Percentiles rank a stretch among this genome's conserved stretches.
Evolutionary conservation across 2,888 invertebrate species (phyloP).

Genomic region (Macrophya alboannulata): DNA sequence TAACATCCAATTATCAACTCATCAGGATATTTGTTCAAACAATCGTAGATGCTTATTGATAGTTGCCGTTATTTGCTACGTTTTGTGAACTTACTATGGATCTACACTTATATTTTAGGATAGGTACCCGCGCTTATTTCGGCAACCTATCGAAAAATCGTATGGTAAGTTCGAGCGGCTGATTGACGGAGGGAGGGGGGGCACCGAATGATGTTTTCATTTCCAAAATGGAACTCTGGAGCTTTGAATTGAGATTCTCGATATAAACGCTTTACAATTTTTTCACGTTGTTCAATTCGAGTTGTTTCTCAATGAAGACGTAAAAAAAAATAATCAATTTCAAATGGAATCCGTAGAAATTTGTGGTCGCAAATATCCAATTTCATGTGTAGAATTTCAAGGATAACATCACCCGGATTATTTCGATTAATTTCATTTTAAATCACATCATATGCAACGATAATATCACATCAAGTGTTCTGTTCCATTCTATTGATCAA

Average conservation of each 20-base stretch:
- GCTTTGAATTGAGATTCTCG: not conserved
- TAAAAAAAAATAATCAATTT: not conserved
- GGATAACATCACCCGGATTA: no score
- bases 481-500: not conserved
- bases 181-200: not conserved
- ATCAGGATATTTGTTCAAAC: not conserved
- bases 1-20: not conserved
- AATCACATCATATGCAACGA: not conserved
- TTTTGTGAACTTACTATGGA: not conserved
- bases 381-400: not conserved
- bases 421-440: no score
- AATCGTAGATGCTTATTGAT: not conserved
- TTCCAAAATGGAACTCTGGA: not conserved
- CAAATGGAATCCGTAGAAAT: not conserved
- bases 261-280: not conserved
- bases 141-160: not conserved
- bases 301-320: not conserved
- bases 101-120: not conserved
- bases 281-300: not conserved
- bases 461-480: not conserved
- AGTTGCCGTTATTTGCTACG: not conserved
- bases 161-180: not conserved
- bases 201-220: not conserved
- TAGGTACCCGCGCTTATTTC: not conserved
- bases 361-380: not conserved